Percentiles rank a stretch among this genome's conserved stretches.
Conservation (phyloP, 30 jellyfish, hydroid and myxozoan species). For the Cassiopea andromeda region DNA sequence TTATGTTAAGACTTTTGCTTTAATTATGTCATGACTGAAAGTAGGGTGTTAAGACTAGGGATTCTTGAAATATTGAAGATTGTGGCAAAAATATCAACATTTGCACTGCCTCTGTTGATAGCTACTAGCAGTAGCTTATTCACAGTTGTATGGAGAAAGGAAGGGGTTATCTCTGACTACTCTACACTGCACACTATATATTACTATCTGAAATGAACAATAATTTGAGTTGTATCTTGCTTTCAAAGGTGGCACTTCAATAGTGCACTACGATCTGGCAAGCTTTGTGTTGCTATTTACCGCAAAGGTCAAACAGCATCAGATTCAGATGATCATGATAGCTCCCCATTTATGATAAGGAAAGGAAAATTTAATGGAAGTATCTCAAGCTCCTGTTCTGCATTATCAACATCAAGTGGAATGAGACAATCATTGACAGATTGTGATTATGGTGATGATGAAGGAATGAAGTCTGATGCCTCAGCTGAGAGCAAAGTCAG, state of each 20-base stretch:
- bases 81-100: no score
- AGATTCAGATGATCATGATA: constrained; percentile 57
- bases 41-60: no score
- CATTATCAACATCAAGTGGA: constrained; percentile 76
- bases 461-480: constrained; percentile 49
- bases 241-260: constrained; percentile 69
- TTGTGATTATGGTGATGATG: constrained; percentile 68
- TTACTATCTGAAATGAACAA: neutral
- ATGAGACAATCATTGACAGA: constrained; percentile 63
- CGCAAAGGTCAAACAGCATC: constrained; percentile 58
- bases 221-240: neutral
- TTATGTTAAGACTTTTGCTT: no score
- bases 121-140: no score
- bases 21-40: no score
- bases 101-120: no score
- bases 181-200: no score
- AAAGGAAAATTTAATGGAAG: constrained; percentile 48
- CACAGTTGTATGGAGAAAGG: no score
- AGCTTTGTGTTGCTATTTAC: constrained; percentile 64
- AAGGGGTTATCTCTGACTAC: no score
- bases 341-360: constrained; percentile 50
- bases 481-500: constrained; percentile 57
- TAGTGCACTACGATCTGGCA: constrained; percentile 69
- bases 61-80: no score
- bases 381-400: constrained; percentile 72